These are phyloP conservation scores for Pyrgilauda ruficollis DNA, from an alignment of 2,113 vertebrate species.

Conservation along the genomic window DNA sequence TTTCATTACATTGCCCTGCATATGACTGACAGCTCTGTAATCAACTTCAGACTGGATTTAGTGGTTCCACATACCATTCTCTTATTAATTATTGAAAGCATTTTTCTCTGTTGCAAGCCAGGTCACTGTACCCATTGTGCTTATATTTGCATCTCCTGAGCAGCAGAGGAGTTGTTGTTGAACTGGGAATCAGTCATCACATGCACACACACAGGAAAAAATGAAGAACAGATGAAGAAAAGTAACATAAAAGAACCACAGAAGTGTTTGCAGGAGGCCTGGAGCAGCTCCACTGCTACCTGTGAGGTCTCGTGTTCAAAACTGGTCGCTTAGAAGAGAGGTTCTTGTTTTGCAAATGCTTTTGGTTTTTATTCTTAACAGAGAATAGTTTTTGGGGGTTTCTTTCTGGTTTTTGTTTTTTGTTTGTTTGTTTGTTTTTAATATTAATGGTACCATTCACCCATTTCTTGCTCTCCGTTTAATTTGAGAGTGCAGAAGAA, in stretches of 20 bases:
- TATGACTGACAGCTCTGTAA: conserved; percentile 54
- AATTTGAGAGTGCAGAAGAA: not conserved
- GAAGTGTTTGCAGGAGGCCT: not conserved
- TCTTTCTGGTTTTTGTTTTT: not conserved
- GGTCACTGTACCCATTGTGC: not conserved
- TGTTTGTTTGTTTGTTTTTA: not conserved
- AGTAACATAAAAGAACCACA: not conserved
- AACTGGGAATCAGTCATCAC: not conserved
- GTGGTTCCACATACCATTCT: not conserved
- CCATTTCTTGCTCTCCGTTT: not conserved
- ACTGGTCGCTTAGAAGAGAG: rapidly evolving
- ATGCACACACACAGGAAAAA: not conserved
- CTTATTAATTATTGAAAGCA: conserved; percentile 40
- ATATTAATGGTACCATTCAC: not conserved
- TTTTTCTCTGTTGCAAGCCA: not conserved
- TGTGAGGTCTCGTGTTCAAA: not conserved
- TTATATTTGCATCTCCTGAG: not conserved
- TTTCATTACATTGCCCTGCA: conserved; percentile 40
- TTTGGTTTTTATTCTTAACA: not conserved
- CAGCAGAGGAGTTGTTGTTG: not conserved
- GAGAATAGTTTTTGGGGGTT: not conserved
- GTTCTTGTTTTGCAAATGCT: not conserved
- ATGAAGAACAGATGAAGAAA: conserved; percentile 16
- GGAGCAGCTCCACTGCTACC: not conserved
- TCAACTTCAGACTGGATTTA: conserved; percentile 59